Base-by-base conservation (phyloP, 2,113 vertebrate species). In the Trogon melanurus region DNA sequence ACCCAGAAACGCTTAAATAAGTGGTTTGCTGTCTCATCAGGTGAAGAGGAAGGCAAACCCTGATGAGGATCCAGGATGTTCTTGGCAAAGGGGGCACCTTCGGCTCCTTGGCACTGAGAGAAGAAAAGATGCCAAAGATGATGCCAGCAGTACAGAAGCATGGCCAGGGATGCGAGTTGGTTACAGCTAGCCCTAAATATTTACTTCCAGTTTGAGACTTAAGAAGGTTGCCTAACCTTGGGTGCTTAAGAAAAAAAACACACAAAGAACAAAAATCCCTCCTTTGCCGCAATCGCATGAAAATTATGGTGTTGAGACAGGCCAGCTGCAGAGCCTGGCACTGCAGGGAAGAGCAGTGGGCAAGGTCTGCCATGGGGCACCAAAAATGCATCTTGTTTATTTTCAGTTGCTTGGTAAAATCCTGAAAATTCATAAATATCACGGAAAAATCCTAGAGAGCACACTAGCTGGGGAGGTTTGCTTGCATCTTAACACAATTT, bases 201-300 rank as follows among this genome's bases (percentile, higher is more conserved):
- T 36, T 23, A 78, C 34, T 32, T 87, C 38, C 57, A 57, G 58
- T 36, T 41, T 22, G 32, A 38, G 11, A 34, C 57, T 78, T 44
- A 6, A 34, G 34, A 67, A 70, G 21, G 4, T 47, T 69, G 72
- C 23, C 5, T 29, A 7, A 41, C 0, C 1, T 1, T 18, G 38
- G 41, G 19, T 61, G 47, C 38, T 51, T 29, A 62, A 83, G 56
- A 86, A 75, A 9, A 41, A 21, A 11, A 26, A 32, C n/a, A 21
- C 21, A 5, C 22, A 2, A 1, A 47, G 15, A 51, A 4, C 21
- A 11, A 60, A 32, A 0, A 0, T 0, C 5, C 18, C 10, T 41
- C 19, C n/a, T 53, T 62, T 47, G 36, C 25, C 56, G 64, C 23
- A 56, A 15, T 2, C 22, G 62, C 18, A 21, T n/a, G n/a, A 29